Conservation (phyloP, 2,113 vertebrate genomes). For the Beaufortia kweichowensis region DNA sequence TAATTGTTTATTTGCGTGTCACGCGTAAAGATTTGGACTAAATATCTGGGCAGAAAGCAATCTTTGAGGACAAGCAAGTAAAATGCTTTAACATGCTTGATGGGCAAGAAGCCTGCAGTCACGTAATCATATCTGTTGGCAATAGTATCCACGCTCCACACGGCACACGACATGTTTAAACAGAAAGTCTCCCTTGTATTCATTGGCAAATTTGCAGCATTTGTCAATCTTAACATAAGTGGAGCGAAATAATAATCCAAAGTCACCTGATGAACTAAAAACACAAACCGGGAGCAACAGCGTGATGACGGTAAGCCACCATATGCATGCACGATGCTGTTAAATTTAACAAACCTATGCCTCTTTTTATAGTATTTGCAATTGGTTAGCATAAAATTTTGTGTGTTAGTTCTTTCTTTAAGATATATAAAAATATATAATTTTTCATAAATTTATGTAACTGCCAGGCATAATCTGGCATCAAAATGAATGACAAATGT, state of each 20-base stretch:
- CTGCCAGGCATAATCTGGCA: not conserved
- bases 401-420: not conserved
- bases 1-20: constrained; percentile 44
- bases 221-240: constrained; percentile 18
- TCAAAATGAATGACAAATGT: constrained; percentile 34
- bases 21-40: constrained; percentile 61
- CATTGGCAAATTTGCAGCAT: not conserved
- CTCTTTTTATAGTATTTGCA: not conserved
- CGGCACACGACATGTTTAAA: constrained; percentile 54
- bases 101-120: constrained; percentile 64
- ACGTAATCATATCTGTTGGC: constrained; percentile 74
- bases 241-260: constrained; percentile 10
- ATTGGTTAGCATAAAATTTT: too few species aligned
- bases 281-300: not conserved
- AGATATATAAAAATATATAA: too few species aligned
- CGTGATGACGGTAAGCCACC: not conserved
- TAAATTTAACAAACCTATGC: not conserved
- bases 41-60: constrained; percentile 69
- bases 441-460: too few species aligned
- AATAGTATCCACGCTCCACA: constrained; percentile 54
- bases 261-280: not conserved
- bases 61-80: constrained; percentile 68
- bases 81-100: constrained; percentile 64
- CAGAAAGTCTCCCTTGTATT: constrained; percentile 19
- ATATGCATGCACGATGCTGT: not conserved